phyloP scores from a whole-genome alignment of 2,888 invertebrate genomes.

The Acronicta alni region DNA sequence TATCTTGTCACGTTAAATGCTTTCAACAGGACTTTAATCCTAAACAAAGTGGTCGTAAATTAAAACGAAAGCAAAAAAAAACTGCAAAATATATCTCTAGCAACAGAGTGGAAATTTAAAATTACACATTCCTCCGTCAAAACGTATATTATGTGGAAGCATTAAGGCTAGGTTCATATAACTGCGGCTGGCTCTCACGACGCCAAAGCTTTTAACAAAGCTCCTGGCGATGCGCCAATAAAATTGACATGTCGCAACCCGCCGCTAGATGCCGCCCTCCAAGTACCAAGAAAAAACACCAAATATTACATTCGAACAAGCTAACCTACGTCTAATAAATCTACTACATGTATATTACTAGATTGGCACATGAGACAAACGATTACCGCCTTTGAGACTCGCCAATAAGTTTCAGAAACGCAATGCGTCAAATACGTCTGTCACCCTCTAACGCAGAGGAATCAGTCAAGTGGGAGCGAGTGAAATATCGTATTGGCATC shows the following conservation, averaged over 20 bases:
- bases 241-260: slow-evolving; percentile 66
- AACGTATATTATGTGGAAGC: slow-evolving; percentile 61
- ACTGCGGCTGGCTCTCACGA: slow-evolving; percentile 65
- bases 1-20: slow-evolving; percentile 43
- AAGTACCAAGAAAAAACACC: slow-evolving; percentile 58
- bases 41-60: slow-evolving; percentile 41
- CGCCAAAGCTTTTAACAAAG: slow-evolving; percentile 79
- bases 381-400: slow-evolving; percentile 68
- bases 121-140: slow-evolving; percentile 53
- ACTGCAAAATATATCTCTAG: slow-evolving; percentile 50
- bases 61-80: slow-evolving; percentile 39
- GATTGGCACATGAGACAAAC: slow-evolving; percentile 66
- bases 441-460: slow-evolving; percentile 76
- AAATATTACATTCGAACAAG: slow-evolving; percentile 61
- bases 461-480: slow-evolving; percentile 82
- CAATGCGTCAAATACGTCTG: slow-evolving; percentile 71
- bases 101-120: slow-evolving; percentile 61
- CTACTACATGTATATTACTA: slow-evolving; percentile 65
- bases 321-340: slow-evolving; percentile 68
- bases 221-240: slow-evolving; percentile 77
- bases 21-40: slow-evolving; percentile 41
- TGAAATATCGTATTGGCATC: slow-evolving; percentile 79
- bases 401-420: slow-evolving; percentile 61
- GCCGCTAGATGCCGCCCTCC: slow-evolving; percentile 73
- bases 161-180: slow-evolving; percentile 60